Evolutionary conservation across 2,888 invertebrate species (phyloP).

Genomic region (Norana najaformis): DNA sequence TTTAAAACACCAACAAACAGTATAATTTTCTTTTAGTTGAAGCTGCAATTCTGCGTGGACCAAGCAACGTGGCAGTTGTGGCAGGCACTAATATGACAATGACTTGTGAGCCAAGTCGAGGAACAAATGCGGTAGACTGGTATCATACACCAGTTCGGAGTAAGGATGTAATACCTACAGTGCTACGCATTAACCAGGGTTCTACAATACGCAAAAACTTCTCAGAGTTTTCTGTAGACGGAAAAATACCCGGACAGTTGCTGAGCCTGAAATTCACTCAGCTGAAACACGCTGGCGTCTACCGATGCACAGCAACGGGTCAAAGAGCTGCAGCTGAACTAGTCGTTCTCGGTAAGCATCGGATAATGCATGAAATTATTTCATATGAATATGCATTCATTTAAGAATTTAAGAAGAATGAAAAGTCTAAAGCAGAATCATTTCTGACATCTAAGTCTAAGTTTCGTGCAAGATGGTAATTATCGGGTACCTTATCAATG

Average conservation of each 20-base stretch:
- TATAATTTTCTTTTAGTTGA: not conserved
- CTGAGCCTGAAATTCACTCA: not conserved
- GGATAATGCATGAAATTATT: not conserved
- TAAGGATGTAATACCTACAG: not conserved
- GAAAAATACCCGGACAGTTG: not conserved
- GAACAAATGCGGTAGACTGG: not conserved
- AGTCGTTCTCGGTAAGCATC: not conserved
- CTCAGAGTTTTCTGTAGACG: slow-evolving; percentile 5
- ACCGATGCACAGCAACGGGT: not conserved
- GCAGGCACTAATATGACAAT: not conserved
- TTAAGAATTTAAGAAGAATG: not conserved
- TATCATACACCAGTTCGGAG: not conserved
- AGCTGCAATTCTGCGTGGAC: not conserved
- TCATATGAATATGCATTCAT: not conserved
- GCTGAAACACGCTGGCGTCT: not conserved
- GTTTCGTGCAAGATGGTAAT: too few species aligned
- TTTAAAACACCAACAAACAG: too few species aligned
- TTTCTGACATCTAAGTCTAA: too few species aligned
- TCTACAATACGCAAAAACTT: not conserved
- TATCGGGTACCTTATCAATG: not conserved
- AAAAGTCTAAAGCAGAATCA: too few species aligned
- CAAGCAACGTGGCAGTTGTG: slow-evolving; percentile 13
- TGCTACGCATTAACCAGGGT: not conserved
- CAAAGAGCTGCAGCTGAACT: not conserved
- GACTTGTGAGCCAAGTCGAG: not conserved